Evolutionary conservation across 2,113 vertebrate species (phyloP), one percentile per base, ranked within the genome.

Genomic region (Sminthopsis crassicaudata): DNA sequence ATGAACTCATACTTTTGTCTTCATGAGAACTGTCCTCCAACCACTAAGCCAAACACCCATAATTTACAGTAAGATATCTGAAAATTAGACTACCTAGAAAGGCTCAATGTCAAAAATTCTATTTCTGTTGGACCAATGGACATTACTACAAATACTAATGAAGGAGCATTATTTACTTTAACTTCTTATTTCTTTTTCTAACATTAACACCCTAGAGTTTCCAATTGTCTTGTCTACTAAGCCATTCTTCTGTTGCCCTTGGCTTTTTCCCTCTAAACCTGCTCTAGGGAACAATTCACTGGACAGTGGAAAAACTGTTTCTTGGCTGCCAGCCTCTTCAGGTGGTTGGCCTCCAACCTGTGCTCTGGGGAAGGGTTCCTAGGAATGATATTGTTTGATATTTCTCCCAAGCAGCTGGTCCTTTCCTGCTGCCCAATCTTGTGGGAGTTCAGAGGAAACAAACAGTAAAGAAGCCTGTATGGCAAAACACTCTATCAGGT

Each of bases 281-380:
- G 90, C 96, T 97, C 96, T 96, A 97, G 98, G 94, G 96, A 97
- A 94, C 90, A 90, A 93, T 48, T 94, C 95, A 91, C 92, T 51
- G 95, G 95, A 93, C 97, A 97, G 50, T 19, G 57, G 42, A 92
- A 96, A 93, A 96, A 96, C 96, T 93, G 60, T 95, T 97, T 97
- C 95, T 96, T 98, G 97, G 97, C 98, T 91, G 95, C 90, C 57
- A 94, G 90, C 52, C 95, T 91, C 90, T 97, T 97, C 97, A 97
- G 98, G 97, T 98, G 98, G 94, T 97, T 97, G 96, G 97, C 96
- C 96, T 97, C 92, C 97, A 97, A 97, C 97, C 97, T 97, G 96
- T 94, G 96, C 93, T 90, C 14, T 95, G 95, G 96, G 91, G 97
- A 97, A 95, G 92, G 92, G 93, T 42, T 93, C 95, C 90, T 96